A percentile compares a stretch with the other conserved stretches of the same genome.
Evolutionary conservation across 2,797 vertebrate genomes (phyloP).

Genomic region (Aldrovandia affinis): DNA sequence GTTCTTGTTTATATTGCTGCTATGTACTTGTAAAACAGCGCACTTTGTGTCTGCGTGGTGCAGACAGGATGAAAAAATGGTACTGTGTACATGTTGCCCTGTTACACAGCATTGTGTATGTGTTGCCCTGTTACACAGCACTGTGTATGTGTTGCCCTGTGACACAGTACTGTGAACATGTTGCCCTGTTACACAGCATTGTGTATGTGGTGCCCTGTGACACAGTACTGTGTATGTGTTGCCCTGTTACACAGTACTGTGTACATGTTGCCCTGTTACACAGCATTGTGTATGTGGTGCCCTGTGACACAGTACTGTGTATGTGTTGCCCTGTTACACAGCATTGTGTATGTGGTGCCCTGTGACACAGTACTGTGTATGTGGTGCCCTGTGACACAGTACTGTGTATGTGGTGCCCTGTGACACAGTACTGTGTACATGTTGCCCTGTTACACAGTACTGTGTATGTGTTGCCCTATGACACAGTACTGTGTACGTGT

Average conservation of each 20-base stretch:
- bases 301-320: slow-evolving; percentile 45
- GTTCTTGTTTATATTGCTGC: slow-evolving; percentile 55
- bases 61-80: slow-evolving; percentile 25
- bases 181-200: no score
- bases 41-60: slow-evolving; percentile 34
- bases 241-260: slow-evolving; percentile 30
- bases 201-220: no score
- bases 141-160: no score
- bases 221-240: background rate
- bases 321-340: slow-evolving; percentile 51
- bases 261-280: slow-evolving; percentile 54
- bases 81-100: no score
- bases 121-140: no score
- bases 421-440: slow-evolving; percentile 52
- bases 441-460: background rate
- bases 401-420: background rate
- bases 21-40: slow-evolving; percentile 51
- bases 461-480: slow-evolving; percentile 51
- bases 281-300: background rate
- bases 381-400: no score
- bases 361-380: slow-evolving; percentile 49
- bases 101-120: no score
- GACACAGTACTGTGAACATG: no score
- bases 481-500: slow-evolving; percentile 32
- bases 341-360: background rate